Percentiles rank a stretch among this genome's conserved stretches.
These are phyloP conservation scores for Amblyteles armatorius DNA, from an alignment of 2,888 invertebrate species.

Conservation along the genomic window DNA sequence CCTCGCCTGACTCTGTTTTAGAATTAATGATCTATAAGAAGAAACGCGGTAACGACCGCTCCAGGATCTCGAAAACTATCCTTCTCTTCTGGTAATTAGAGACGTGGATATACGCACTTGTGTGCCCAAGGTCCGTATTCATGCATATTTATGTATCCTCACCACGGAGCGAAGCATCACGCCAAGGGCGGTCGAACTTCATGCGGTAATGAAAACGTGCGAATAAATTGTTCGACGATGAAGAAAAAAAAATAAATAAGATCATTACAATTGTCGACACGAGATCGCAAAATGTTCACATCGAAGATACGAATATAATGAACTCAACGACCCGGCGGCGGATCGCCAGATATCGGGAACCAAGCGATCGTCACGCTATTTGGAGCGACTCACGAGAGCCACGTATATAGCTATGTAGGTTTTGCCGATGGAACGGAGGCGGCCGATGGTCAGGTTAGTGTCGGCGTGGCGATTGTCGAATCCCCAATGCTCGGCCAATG, in stretches of 20 bases:
- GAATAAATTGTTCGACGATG: constrained; percentile 11
- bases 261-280: not conserved
- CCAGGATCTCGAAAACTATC: constrained; percentile 66
- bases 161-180: constrained; percentile 9
- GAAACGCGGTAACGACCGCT: constrained; percentile 76
- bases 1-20: constrained; percentile 72
- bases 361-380: constrained; percentile 39
- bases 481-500: no score
- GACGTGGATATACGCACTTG: constrained; percentile 43
- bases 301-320: constrained; percentile 20
- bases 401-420: not conserved
- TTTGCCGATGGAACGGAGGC: no score
- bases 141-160: constrained; percentile 36
- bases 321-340: constrained; percentile 42
- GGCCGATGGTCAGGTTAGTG: no score
- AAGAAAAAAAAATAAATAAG: not conserved
- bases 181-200: constrained; percentile 7
- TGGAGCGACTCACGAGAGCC: constrained; percentile 27
- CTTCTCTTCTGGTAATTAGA: constrained; percentile 65
- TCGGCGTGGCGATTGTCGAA: no score
- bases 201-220: not conserved
- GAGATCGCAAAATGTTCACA: constrained; percentile 13
- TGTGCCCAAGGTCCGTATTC: constrained; percentile 11
- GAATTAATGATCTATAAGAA: constrained; percentile 78
- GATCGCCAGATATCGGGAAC: constrained; percentile 19